phyloP scores from a whole-genome alignment of 2,113 vertebrate genomes.

The Sylvia atricapilla region DNA sequence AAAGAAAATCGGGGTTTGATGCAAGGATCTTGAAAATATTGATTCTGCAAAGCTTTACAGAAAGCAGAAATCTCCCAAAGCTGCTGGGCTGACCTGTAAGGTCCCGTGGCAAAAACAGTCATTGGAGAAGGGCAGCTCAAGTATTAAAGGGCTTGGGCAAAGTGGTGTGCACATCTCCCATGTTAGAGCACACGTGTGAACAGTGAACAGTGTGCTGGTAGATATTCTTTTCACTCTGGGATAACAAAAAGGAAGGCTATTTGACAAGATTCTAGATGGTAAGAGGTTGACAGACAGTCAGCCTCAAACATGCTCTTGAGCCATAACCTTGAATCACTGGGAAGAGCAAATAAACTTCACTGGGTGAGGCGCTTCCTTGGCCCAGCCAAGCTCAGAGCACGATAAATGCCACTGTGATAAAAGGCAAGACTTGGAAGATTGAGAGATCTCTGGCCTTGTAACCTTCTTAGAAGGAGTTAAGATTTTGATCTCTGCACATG shows the following conservation, averaged over 20 bases:
- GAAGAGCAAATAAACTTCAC: not conserved
- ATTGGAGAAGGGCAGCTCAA: not conserved
- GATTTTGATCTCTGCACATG: not conserved
- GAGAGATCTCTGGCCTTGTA: not conserved
- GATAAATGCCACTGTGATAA: not conserved
- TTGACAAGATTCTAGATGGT: not conserved
- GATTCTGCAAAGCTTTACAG: not conserved
- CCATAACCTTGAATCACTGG: not conserved
- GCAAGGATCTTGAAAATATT: not conserved
- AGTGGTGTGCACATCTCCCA: not conserved
- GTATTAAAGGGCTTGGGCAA: not conserved
- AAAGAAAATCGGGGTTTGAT: not conserved
- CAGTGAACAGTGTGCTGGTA: not conserved
- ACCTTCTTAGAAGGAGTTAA: not conserved
- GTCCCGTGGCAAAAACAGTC: not conserved
- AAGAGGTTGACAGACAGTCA: not conserved
- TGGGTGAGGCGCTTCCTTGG: not conserved
- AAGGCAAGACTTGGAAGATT: not conserved
- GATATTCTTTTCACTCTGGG: not conserved
- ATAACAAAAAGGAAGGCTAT: not conserved
- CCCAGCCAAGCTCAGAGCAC: not conserved
- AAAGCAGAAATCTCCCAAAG: not conserved
- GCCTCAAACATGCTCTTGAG: not conserved
- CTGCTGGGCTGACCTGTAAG: not conserved
- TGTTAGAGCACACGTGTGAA: accelerated